Evolutionary conservation across 2,113 vertebrate genomes (phyloP).

Genomic region (Python bivittatus): DNA sequence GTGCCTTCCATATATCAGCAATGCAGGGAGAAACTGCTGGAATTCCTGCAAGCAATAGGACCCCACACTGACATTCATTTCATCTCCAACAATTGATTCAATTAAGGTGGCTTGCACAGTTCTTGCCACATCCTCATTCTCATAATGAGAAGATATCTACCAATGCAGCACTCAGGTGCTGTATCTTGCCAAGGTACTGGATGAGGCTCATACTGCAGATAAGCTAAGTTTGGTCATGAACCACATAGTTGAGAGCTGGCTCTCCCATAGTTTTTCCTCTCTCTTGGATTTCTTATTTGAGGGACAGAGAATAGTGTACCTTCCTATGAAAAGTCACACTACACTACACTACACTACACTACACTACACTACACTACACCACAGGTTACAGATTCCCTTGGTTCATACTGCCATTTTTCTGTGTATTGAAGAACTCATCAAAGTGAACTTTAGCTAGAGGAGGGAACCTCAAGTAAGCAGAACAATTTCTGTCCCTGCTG

Average conservation of each 20-base stretch:
- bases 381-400: not conserved
- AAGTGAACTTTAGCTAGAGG: not conserved
- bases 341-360: too few relatives aligned
- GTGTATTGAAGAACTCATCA: not conserved
- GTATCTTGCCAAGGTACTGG: not conserved
- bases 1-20: not conserved
- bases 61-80: not conserved
- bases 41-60: not conserved
- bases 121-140: not conserved
- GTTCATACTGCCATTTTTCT: not conserved
- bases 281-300: not conserved
- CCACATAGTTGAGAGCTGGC: not conserved
- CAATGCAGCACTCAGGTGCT: too few relatives aligned
- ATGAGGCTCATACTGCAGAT: not conserved
- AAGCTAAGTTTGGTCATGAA: not conserved
- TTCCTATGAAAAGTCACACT: not conserved
- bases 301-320: not conserved
- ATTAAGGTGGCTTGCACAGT: not conserved
- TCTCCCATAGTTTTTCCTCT: not conserved
- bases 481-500: not conserved
- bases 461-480: not conserved
- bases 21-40: not conserved
- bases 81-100: not conserved
- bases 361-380: too few relatives aligned
- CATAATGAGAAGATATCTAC: not conserved